These are phyloP conservation scores for Podarcis raffonei DNA, from an alignment of 2,113 vertebrate genomes.

Conservation along the genomic window DNA sequence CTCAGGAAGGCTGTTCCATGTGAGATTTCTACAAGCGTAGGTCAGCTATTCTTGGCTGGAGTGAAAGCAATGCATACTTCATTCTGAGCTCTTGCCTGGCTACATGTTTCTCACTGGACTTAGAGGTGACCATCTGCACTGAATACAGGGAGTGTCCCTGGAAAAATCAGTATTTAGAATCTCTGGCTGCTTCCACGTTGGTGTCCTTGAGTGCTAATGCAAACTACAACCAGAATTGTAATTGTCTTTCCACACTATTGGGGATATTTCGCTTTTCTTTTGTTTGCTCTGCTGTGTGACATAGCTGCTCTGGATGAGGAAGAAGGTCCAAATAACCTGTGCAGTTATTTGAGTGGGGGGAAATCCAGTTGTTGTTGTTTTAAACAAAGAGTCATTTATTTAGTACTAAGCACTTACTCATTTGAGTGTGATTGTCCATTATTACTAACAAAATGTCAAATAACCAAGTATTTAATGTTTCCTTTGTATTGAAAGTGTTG, in stretches of 20 bases:
- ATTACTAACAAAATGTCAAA: neutral
- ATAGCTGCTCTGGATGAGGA: neutral
- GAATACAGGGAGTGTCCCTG: neutral
- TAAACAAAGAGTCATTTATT: neutral
- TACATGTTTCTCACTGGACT: neutral
- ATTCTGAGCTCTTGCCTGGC: too few relatives aligned
- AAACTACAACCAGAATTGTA: neutral
- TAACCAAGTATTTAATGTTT: neutral
- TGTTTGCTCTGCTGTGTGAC: neutral
- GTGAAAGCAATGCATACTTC: neutral
- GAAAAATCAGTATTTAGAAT: neutral
- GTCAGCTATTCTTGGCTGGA: neutral
- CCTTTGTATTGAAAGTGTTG: neutral
- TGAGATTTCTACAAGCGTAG: neutral
- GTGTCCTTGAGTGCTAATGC: too few relatives aligned
- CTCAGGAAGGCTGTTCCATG: neutral
- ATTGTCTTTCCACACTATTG: neutral
- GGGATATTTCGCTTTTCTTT: neutral
- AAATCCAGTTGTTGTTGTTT: neutral
- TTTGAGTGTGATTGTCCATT: neutral
- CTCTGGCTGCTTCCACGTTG: neutral
- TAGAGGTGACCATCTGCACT: neutral
- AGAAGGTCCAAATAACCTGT: too few relatives aligned
- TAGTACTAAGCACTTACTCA: neutral
- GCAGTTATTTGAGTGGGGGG: too few relatives aligned